Conservation (phyloP, 2,797 vertebrate genomes). For the Pangasius mekongensis region DNA sequence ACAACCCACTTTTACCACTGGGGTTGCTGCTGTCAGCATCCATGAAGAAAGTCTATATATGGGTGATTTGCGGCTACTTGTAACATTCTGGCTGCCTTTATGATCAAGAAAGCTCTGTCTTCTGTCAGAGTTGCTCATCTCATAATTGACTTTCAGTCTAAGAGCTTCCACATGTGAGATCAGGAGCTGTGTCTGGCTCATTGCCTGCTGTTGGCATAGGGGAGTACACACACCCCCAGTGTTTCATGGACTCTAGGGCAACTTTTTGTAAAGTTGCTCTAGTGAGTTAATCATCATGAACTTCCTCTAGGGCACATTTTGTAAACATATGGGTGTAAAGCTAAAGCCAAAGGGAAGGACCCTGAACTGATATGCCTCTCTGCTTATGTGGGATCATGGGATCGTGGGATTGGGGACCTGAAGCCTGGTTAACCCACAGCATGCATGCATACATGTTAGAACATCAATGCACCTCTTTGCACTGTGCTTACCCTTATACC, state of each 20-base stretch:
- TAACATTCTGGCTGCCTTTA: background rate
- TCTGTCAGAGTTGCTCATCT: background rate
- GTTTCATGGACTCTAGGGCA: background rate
- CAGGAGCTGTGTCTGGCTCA: background rate
- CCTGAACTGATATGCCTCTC: background rate
- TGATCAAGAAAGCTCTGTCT: background rate
- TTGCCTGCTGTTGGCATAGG: background rate
- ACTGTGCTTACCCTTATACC: background rate
- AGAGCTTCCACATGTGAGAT: background rate
- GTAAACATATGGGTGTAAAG: background rate
- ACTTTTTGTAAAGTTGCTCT: background rate
- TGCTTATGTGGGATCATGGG: background rate
- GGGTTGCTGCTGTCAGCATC: constrained; percentile 8
- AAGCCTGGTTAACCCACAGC: background rate
- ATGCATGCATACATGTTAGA: background rate
- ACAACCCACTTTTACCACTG: background rate
- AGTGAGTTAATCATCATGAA: background rate
- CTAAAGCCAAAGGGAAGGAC: background rate
- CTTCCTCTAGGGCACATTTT: background rate
- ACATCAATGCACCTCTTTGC: no score
- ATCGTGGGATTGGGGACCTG: no score
- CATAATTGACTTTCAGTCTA: background rate
- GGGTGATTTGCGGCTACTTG: background rate
- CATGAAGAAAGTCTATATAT: constrained; percentile 8
- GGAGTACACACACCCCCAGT: background rate